phyloP scores from a whole-genome alignment of 2,113 vertebrate species.

The Theristicus caerulescens region DNA sequence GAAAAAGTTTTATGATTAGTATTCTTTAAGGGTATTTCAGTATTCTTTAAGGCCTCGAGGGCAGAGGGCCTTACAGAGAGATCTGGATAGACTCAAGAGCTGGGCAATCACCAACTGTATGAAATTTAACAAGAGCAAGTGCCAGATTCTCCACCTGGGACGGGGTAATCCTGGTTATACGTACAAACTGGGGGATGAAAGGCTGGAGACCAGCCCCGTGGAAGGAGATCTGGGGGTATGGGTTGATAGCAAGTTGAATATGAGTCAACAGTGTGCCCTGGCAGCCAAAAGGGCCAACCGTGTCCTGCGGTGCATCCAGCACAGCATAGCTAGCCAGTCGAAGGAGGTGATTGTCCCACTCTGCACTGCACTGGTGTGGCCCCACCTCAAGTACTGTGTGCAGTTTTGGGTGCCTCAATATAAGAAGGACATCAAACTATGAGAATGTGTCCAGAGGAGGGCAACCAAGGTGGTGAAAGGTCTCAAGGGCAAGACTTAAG shows the following conservation, averaged over 20 bases:
- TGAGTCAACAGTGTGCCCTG: background rate
- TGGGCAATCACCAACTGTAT: background rate
- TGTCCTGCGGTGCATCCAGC: too few species aligned
- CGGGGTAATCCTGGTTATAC: fast-evolving
- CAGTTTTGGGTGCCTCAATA: too few species aligned
- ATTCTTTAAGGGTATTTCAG: background rate
- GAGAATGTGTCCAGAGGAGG: too few species aligned
- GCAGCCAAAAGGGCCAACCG: background rate
- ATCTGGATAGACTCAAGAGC: background rate
- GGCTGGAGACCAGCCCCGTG: background rate
- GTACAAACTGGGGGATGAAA: fast-evolving
- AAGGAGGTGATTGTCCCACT: too few species aligned
- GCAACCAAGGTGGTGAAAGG: too few species aligned
- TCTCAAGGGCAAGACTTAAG: too few species aligned
- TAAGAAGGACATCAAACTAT: too few species aligned
- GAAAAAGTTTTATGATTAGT: background rate
- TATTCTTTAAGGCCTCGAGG: background rate
- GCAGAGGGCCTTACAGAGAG: background rate
- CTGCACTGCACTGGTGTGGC: too few species aligned
- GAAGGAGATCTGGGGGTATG: background rate
- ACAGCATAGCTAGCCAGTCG: too few species aligned
- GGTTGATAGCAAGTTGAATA: background rate
- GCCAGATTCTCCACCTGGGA: background rate
- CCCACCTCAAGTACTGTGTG: too few species aligned
- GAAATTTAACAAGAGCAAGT: background rate